A percentile compares a stretch with the other conserved stretches of the same genome.
These are phyloP conservation scores for Augiades crinisus DNA, from an alignment of 2,888 invertebrate species.

Conservation along the genomic window DNA sequence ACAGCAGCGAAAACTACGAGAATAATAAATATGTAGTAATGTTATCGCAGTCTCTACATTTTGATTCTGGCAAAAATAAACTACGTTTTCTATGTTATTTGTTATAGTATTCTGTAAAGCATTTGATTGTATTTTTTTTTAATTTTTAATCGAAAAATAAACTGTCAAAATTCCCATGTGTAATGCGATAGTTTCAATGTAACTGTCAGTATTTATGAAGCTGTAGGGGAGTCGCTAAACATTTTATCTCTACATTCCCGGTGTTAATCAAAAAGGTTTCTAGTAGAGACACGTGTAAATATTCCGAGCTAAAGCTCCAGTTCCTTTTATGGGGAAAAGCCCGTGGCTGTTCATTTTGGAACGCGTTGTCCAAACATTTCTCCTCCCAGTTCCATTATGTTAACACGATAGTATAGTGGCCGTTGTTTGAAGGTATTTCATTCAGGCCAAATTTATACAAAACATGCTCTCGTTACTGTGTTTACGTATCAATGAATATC, in stretches of 20 bases:
- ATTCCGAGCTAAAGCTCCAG: conserved; percentile 20
- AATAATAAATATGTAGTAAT: too few species aligned
- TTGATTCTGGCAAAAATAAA: too few species aligned
- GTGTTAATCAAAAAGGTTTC: conserved; percentile 27
- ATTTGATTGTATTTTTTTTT: too few species aligned
- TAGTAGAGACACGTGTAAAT: conserved; percentile 23
- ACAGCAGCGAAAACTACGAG: too few species aligned
- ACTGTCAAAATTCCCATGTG: too few species aligned
- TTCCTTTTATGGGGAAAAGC: conserved; percentile 37
- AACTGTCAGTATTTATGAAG: conserved; percentile 5
- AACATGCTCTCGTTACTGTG: background rate
- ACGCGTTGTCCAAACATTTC: conserved; percentile 49
- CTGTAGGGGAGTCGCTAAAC: conserved; percentile 1
- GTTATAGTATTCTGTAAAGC: too few species aligned
- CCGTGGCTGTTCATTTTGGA: conserved; percentile 43
- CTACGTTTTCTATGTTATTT: too few species aligned
- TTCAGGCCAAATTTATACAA: conserved; percentile 28
- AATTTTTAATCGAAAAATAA: too few species aligned
- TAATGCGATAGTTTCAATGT: background rate
- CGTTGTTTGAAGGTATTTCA: conserved; percentile 33
- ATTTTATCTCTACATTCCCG: conserved; percentile 20
- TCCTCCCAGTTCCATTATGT: conserved; percentile 41
- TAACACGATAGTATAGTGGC: conserved; percentile 36
- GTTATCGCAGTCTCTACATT: too few species aligned
- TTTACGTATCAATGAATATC: conserved; percentile 7